Evolutionary conservation across 2,113 vertebrate genomes (phyloP), one percentile per base, ranked within the genome.

Genomic region (Microcebus ravelobensis): DNA sequence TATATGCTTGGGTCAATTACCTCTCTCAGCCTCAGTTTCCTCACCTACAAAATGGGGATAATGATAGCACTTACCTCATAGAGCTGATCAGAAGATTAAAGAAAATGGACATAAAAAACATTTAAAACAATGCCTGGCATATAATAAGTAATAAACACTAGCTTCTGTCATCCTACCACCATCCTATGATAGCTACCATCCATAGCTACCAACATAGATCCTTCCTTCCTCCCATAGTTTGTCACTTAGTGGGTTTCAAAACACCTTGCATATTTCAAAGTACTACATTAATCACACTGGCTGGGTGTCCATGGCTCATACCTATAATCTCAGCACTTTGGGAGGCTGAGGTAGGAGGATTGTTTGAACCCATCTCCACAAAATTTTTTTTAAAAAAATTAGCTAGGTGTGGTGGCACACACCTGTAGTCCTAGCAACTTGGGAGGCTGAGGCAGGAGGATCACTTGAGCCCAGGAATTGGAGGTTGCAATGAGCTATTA

Each of bases 51-150:
- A 91, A 94, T 70, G 45, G 21, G 3, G 48, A 61, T 50, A 74
- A 92, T 50, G 71, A 85, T 0, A 88, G n/a, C 23, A 73, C 21
- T 48, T 34, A 85, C 20, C 2, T 86, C 68, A 61, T 0, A 76
- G 29, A 73, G 52, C 45, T 73, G 25, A 82, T 94, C 31, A 93
- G 48, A 97, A 82, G 27, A 94, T 81, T 95, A 94, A 81, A 84
- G 12, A 94, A 70, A 20, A 91, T 21, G 21, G 27, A 91, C 20
- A 39, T 15, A 88, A 95, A 94, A 67, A 82, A 63, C 18, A 90
- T 39, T 45, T 57, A 90, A 86, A 9, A 85, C 20, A 70, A 79
- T 48, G 25, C 34, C 3, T 84, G 15, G 21, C 6, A 89, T 45
- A 86, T 0, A 50, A 55, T 50, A 88, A 90, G 14, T 45, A 52